Evolutionary conservation across 2,888 invertebrate species (phyloP).

Genomic region (Ophioninae sp.): DNA sequence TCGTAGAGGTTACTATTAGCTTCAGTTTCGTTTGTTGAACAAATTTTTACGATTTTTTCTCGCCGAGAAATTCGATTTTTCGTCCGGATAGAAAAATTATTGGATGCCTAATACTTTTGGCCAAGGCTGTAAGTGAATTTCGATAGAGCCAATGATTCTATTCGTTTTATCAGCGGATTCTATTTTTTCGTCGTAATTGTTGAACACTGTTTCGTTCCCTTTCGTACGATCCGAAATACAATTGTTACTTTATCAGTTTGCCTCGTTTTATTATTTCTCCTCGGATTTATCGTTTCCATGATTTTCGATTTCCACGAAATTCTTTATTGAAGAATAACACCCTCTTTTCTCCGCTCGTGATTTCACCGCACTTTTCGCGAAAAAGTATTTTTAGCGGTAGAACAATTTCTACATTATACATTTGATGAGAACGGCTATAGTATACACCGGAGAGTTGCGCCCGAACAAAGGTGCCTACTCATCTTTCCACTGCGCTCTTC

Average conservation of each 20-base stretch:
- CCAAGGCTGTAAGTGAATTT: no score
- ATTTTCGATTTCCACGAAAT: not conserved
- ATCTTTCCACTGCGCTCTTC: not conserved
- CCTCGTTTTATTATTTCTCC: not conserved
- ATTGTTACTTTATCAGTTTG: not conserved
- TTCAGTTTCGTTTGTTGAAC: no score
- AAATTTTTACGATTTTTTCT: no score
- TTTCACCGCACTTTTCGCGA: not conserved
- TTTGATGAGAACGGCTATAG: conserved; percentile 11
- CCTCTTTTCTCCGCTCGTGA: not conserved
- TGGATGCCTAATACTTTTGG: no score
- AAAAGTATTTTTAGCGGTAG: conserved; percentile 7
- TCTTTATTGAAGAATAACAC: not conserved
- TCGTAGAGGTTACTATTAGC: no score
- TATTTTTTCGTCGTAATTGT: no score
- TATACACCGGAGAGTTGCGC: not conserved
- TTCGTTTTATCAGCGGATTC: no score
- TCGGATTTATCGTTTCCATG: not conserved
- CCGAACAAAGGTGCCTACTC: conserved; percentile 21
- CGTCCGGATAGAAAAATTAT: no score
- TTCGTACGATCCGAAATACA: not conserved
- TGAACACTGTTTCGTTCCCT: no score
- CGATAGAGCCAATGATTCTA: no score
- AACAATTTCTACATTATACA: conserved; percentile 11
- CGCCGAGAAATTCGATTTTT: no score